Evolutionary conservation across 2,888 invertebrate species (phyloP).

Genomic region (Agriopis marginaria): DNA sequence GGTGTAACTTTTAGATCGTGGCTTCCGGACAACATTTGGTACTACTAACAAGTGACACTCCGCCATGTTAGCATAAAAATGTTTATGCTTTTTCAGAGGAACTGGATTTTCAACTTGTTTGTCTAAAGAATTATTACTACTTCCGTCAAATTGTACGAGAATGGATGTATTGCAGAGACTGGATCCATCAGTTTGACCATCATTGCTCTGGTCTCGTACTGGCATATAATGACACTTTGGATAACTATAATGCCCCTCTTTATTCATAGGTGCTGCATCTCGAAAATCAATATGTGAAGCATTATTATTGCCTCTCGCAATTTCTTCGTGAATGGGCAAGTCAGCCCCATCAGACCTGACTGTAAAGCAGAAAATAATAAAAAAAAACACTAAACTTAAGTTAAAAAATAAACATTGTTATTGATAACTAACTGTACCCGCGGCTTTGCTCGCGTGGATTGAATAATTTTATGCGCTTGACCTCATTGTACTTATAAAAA

Average conservation of each 20-base stretch:
- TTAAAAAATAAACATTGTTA: not conserved
- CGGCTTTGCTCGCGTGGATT: no score
- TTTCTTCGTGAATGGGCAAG: not conserved
- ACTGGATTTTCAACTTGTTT: not conserved
- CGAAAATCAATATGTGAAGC: not conserved
- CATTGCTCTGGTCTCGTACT: not conserved
- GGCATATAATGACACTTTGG: not conserved
- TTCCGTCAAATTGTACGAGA: not conserved
- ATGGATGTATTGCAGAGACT: not conserved
- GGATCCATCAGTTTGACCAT: not conserved
- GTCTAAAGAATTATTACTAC: not conserved
- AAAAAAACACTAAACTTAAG: not conserved
- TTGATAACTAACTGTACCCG: no score
- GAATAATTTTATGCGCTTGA: no score
- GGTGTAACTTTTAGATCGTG: conserved; percentile 2
- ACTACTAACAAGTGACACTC: not conserved
- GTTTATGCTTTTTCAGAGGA: not conserved
- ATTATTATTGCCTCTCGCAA: not conserved
- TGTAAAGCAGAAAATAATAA: not conserved
- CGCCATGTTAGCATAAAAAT: not conserved
- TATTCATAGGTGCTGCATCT: not conserved
- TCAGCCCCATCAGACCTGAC: not conserved
- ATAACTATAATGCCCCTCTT: not conserved
- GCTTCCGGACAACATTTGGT: not conserved
- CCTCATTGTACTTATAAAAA: no score